Evolutionary conservation across 2,888 invertebrate genomes (phyloP).

Genomic region (Choreutis nemorana): DNA sequence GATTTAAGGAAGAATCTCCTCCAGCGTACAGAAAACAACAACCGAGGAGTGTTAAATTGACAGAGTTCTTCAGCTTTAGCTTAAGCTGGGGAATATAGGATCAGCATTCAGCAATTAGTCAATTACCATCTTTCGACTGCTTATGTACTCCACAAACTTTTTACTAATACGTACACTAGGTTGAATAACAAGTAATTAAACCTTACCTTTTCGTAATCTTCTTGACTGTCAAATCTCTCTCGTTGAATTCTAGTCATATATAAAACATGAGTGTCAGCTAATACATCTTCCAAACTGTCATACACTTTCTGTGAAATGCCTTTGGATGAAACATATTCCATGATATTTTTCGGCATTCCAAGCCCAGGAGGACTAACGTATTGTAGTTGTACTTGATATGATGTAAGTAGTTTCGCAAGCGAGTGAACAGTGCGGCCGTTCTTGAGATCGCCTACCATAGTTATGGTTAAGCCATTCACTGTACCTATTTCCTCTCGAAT

Average conservation of each 20-base stretch:
- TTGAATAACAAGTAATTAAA: conserved; percentile 2
- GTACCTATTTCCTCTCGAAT: conserved; percentile 99
- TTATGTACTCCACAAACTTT: no score
- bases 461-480: conserved; percentile 95
- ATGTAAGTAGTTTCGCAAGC: conserved; percentile 88
- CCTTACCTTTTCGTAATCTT: conserved; percentile 85
- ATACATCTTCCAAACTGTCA: conserved; percentile 80
- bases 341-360: conserved; percentile 90
- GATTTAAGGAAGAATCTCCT: no score
- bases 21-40: no score
- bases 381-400: conserved; percentile 91
- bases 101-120: no score
- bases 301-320: conserved; percentile 81
- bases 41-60: no score
- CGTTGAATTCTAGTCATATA: conserved; percentile 98
- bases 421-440: conserved; percentile 99
- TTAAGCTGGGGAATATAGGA: no score
- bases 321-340: conserved; percentile 78
- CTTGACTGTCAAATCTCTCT: conserved; percentile 85
- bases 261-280: conserved; percentile 94
- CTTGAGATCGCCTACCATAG: conserved; percentile 97
- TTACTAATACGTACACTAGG: background rate
- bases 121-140: no score
- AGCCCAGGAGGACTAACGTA: conserved; percentile 90
- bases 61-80: no score